Evolutionary conservation across 2,888 invertebrate species (phyloP).

Genomic region (Mesorhabditis sp.): DNA sequence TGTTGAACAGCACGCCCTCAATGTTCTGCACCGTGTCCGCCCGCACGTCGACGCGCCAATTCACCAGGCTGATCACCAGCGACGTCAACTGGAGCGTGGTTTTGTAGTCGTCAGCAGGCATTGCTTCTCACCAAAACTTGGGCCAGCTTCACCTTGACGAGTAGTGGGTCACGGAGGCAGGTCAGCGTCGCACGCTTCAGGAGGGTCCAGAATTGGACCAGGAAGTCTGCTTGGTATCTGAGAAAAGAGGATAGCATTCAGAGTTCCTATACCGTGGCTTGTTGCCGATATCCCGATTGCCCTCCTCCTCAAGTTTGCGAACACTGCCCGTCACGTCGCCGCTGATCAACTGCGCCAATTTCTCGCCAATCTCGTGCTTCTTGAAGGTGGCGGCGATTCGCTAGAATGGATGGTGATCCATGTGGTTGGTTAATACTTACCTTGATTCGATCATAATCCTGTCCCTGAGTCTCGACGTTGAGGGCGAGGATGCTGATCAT

Average conservation of each 20-base stretch:
- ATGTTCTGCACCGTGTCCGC: slow-evolving; percentile 39
- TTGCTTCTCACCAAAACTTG: slow-evolving; percentile 73
- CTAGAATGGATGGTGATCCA: not conserved
- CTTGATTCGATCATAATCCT: not conserved
- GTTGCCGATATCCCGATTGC: not conserved
- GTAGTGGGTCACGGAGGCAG: slow-evolving; percentile 81
- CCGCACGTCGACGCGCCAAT: slow-evolving; percentile 26
- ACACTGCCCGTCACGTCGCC: not conserved
- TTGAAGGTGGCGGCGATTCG: not conserved
- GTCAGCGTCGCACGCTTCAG: slow-evolving; percentile 86
- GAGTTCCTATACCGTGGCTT: not conserved
- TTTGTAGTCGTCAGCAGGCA: not conserved
- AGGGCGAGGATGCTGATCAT: not conserved
- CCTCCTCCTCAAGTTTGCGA: not conserved
- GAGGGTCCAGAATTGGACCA: slow-evolving; percentile 80
- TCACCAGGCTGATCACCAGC: slow-evolving; percentile 38
- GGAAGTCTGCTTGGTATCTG: slow-evolving; percentile 79
- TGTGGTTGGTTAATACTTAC: not conserved
- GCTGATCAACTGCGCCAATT: not conserved
- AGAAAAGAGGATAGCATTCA: not conserved
- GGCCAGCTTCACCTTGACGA: slow-evolving; percentile 80
- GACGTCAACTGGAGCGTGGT: slow-evolving; percentile 34
- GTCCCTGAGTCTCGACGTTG: not conserved
- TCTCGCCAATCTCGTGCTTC: not conserved
- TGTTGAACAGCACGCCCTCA: slow-evolving; percentile 50